Evolutionary conservation across 2,113 vertebrate genomes (phyloP), one percentile per base, ranked within the genome.

Genomic region (Dromiciops gliroides): DNA sequence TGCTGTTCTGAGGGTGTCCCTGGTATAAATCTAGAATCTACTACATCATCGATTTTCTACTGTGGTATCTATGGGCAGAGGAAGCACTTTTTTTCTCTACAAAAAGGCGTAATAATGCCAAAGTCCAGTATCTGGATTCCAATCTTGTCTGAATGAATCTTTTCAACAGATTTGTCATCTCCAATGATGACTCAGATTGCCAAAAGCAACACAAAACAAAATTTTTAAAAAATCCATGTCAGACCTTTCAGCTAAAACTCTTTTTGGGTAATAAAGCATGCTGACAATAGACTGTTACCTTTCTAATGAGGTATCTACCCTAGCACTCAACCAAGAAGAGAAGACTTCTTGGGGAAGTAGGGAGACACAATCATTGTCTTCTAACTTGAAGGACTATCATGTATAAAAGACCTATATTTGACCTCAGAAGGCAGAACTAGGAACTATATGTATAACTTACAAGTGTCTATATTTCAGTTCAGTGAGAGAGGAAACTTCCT

Each of bases 151-250:
- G 67, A 95, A 97, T 91, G 97, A 97, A 98, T 97, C 97, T 97
- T 96, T 98, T 97, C 97, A 97, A 91, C 97, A 98, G 95, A 89
- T 88, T 95, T 98, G 92, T 94, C 96, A 97, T 94, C 93, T 97
- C 93, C 95, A 97, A 98, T 92, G 92, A 51, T 94, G 89, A 7
- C 94, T 98, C 50, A 94, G 93, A 91, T 83, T 97, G 96, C 97
- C 97, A 98, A 96, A 94, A 96, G 94, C 93, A 96, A 95, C 89
- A 98, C 67, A 83, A 44, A 97, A 97, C 93, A 89, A 94, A 90
- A 97, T 93, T n/a, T n/a, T n/a, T n/a, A 94, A 95, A 92, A 96
- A 83, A 83, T 44, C 14, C 16, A 83, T 96, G 95, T 94, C 50
- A 97, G 94, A 91, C 6, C 16, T 56, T 93, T 88, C 44, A 95